Percentiles rank a stretch among this genome's conserved stretches.
These are phyloP conservation scores for Gallinago nigripennis DNA, from an alignment of 2,797 vertebrate genomes.

Conservation along the genomic window DNA sequence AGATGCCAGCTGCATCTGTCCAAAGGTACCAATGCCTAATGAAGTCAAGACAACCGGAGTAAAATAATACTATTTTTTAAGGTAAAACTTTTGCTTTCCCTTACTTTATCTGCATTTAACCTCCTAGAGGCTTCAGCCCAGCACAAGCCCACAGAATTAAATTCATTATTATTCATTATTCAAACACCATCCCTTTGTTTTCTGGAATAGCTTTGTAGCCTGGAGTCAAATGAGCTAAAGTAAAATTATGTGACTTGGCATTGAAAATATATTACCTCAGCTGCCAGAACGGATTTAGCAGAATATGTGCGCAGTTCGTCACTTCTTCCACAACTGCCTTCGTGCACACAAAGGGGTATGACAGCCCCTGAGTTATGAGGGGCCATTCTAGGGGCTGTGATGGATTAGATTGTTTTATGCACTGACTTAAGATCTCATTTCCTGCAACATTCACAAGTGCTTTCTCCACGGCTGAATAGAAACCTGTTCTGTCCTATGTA, in stretches of 20 bases:
- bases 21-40: neutral
- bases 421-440: slow-evolving; percentile 86
- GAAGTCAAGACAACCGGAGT: neutral
- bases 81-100: slow-evolving; percentile 64
- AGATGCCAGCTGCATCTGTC: neutral
- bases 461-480: slow-evolving; percentile 76
- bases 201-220: slow-evolving; percentile 81
- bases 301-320: slow-evolving; percentile 77
- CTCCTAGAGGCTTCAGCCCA: slow-evolving; percentile 65
- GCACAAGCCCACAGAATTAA: slow-evolving; percentile 71
- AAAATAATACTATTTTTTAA: slow-evolving; percentile 2
- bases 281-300: slow-evolving; percentile 84
- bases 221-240: slow-evolving; percentile 83
- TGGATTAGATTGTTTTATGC: slow-evolving; percentile 85
- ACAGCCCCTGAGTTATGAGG: slow-evolving; percentile 82
- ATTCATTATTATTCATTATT: slow-evolving; percentile 82
- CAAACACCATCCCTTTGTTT: slow-evolving; percentile 79
- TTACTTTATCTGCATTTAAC: slow-evolving; percentile 66
- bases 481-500: slow-evolving; percentile 55
- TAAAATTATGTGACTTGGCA: slow-evolving; percentile 85
- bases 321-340: slow-evolving; percentile 78
- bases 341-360: slow-evolving; percentile 71
- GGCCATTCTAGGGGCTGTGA: slow-evolving; percentile 80
- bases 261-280: slow-evolving; percentile 81
- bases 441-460: slow-evolving; percentile 82